phyloP scores from a whole-genome alignment of 1,140 invertebrate species.

The Diuraphis noxia region DNA sequence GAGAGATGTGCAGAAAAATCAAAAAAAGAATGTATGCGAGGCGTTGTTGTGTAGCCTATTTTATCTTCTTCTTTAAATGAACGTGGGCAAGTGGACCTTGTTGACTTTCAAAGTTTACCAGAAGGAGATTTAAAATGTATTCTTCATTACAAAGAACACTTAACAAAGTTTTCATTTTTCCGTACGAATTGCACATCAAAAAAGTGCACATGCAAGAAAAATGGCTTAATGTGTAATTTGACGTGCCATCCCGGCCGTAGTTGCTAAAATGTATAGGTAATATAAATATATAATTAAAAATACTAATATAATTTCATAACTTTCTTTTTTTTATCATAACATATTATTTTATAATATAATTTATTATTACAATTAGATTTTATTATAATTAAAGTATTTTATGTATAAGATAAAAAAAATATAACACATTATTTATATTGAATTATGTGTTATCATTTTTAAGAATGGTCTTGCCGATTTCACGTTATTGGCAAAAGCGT shows the following conservation, averaged over 20 bases:
- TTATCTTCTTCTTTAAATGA: background rate
- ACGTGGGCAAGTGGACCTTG: background rate
- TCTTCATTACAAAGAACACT: background rate
- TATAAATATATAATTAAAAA: too few species aligned
- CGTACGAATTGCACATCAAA: background rate
- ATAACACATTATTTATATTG: too few species aligned
- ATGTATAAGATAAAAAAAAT: too few species aligned
- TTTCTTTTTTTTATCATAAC: too few species aligned
- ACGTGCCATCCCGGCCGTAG: background rate
- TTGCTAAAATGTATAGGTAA: background rate
- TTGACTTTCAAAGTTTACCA: background rate
- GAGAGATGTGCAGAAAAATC: background rate
- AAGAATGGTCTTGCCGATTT: too few species aligned
- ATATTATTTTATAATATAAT: too few species aligned
- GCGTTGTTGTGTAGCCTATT: background rate
- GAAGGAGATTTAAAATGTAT: background rate
- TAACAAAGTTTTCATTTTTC: background rate
- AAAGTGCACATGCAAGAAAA: too few species aligned
- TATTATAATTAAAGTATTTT: background rate
- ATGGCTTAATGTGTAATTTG: background rate
- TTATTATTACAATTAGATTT: background rate
- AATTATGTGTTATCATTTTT: too few species aligned
- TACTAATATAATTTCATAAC: too few species aligned
- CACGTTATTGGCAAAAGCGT: too few species aligned
- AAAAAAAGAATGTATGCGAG: background rate